Percentiles rank a stretch among this genome's conserved stretches.
These are phyloP conservation scores for Drosophila demipolita DNA, from an alignment of 2,888 invertebrate genomes.

Conservation along the genomic window DNA sequence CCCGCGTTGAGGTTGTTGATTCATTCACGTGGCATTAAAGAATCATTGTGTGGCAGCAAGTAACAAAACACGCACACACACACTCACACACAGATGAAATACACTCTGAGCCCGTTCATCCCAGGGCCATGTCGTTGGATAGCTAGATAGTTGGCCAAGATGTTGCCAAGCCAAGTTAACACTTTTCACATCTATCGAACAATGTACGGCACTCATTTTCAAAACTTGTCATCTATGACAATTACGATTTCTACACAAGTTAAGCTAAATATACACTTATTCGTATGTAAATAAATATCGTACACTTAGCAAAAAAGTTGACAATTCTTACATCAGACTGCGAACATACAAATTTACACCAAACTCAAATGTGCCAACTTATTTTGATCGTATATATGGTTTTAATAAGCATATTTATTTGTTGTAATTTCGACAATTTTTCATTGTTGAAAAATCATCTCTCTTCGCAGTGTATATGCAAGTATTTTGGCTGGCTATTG, in stretches of 20 bases:
- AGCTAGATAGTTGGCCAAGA: conserved; percentile 14
- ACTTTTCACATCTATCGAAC: conserved; percentile 66
- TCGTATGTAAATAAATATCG: neutral
- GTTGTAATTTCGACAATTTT: neutral
- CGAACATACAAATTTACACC: neutral
- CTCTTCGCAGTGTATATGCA: neutral
- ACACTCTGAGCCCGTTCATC: conserved; percentile 5
- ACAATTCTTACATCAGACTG: neutral
- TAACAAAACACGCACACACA: conserved; percentile 1
- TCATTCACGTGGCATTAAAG: conserved; percentile 60
- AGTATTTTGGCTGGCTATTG: neutral
- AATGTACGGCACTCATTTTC: conserved; percentile 45
- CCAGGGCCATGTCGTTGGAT: conserved; percentile 5
- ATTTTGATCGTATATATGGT: neutral
- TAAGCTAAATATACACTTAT: conserved; percentile 7
- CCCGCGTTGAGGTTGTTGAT: conserved; percentile 24
- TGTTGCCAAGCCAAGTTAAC: conserved; percentile 53
- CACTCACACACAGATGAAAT: neutral
- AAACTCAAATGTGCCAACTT: neutral
- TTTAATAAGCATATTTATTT: neutral
- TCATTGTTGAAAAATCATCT: neutral
- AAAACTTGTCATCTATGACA: conserved; percentile 33
- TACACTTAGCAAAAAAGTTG: conserved; percentile 3
- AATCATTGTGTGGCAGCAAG: conserved; percentile 63
- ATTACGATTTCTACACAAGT: conserved; percentile 41